Percentiles rank a stretch among this genome's conserved stretches.
Conservation (phyloP, 2,888 invertebrate species). For the Helleia helle region DNA sequence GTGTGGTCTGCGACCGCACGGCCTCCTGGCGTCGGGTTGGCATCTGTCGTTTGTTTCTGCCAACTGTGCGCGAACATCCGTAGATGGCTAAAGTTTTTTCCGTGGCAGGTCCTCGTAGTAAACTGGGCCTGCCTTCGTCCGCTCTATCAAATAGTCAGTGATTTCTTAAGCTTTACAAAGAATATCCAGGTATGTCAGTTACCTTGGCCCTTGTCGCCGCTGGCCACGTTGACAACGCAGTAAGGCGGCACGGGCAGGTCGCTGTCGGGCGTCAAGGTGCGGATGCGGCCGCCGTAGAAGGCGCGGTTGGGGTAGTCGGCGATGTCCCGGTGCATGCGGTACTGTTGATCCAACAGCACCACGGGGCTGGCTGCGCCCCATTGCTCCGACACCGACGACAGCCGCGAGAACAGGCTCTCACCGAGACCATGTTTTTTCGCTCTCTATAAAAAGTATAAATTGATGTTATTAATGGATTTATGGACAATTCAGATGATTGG, state of each 20-base stretch:
- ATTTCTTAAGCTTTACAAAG: too few species aligned
- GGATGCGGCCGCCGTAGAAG: conserved; percentile 77
- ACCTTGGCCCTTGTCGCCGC: conserved; percentile 57
- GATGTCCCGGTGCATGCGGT: conserved; percentile 90
- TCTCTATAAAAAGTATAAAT: conserved; percentile 72
- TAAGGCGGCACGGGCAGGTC: conserved; percentile 42
- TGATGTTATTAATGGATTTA: too few species aligned
- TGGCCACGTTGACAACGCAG: conserved; percentile 40
- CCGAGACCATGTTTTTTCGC: conserved; percentile 80
- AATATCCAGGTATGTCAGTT: conserved; percentile 9
- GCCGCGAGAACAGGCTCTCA: conserved; percentile 84
- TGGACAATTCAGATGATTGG: too few species aligned
- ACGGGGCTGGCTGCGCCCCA: conserved; percentile 44
- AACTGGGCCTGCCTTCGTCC: too few species aligned
- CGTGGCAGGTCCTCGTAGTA: too few species aligned
- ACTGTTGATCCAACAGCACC: conserved; percentile 79
- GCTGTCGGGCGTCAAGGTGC: conserved; percentile 31
- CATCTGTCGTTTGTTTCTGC: too few species aligned
- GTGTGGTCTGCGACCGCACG: too few species aligned
- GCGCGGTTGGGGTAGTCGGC: conserved; percentile 83
- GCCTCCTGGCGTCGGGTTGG: too few species aligned
- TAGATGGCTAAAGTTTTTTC: too few species aligned
- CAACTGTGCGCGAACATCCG: too few species aligned
- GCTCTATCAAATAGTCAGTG: too few species aligned
- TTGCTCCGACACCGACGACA: conserved; percentile 73